Base-by-base conservation (phyloP, 2,113 vertebrate genomes). In the Ceuthmochares aereus region DNA sequence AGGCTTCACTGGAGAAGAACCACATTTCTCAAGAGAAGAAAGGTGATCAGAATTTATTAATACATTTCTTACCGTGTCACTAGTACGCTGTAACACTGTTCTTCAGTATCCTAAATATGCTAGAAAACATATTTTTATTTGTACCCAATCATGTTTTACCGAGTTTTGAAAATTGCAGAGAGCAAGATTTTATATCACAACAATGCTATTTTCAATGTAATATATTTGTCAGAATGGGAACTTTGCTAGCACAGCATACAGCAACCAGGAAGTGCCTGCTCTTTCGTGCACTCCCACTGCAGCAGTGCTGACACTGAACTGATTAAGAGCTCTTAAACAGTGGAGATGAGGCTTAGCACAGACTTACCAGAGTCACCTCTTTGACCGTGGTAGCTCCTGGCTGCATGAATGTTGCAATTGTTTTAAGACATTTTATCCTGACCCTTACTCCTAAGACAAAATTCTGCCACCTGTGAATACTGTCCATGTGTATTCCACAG, bases 31-130 rank as follows among this genome's bases (percentile, higher is more conserved):
- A 2, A 84, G 67, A 72, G 32, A 69, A 85, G 26, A 93, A 92
- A 94, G 94, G 79, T 91, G 76, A 96, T 96, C 72, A 95, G 64
- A 78, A 74, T 54, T 92, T 92, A 82, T 93, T 94, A 93, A 84
- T 45, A 90, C 52, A 13, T 70, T 94, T 93, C 58, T 96, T 82
- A 79, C 49, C 30, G 40, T 68, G n/a, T 25, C 21, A 89, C 76
- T 93, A 62, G 14, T 15, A 20, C 32, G 13, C 56, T 84, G 29
- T 21, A 54, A 88, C 58, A 12, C 45, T 82, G 34, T 80, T 94
- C 58, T 91, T 74, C 3, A 27, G 30, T 54, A 52, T 69, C 40
- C 68, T 84, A 89, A 76, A 84, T 95, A 91, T 64, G 73, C 60
- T 40, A 62, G 42, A 81, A 4, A 90, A 8, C 4, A 8, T 70